Percentiles rank a stretch among this genome's conserved stretches.
phyloP scores from a whole-genome alignment of 1,140 invertebrate genomes.

The Triops cancriformis region DNA sequence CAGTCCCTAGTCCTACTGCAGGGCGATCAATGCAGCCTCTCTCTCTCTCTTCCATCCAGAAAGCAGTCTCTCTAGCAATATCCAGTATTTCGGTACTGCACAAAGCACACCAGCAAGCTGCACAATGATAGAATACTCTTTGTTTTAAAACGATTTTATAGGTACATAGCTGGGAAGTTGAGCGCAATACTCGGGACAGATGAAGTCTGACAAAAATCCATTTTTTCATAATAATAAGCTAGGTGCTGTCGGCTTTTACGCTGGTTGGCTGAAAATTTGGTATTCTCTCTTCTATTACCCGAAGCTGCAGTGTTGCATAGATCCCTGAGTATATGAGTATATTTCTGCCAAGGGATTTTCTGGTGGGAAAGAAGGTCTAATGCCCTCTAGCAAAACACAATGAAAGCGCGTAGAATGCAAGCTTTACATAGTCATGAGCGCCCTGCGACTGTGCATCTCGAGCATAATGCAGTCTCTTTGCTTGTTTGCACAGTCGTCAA shows the following conservation, averaged over 20 bases:
- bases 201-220: too few species aligned
- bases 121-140: neutral
- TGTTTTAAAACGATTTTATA: neutral
- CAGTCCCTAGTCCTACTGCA: slow-evolving; percentile 12
- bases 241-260: too few species aligned
- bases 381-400: neutral
- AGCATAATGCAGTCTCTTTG: too few species aligned
- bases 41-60: slow-evolving; percentile 12
- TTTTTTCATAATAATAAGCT: too few species aligned
- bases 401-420: neutral
- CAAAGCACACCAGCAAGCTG: slow-evolving; percentile 2
- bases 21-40: slow-evolving; percentile 8
- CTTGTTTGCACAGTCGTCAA: too few species aligned
- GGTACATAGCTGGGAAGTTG: neutral
- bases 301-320: neutral
- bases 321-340: neutral
- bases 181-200: too few species aligned
- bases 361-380: neutral
- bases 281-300: neutral
- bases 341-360: neutral
- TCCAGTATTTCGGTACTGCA: neutral
- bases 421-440: neutral
- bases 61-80: slow-evolving; percentile 7
- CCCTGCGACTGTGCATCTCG: too few species aligned
- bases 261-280: too few species aligned